A percentile compares a stretch with the other conserved stretches of the same genome.
These are phyloP conservation scores for Ibidorhyncha struthersii DNA, from an alignment of 2,113 vertebrate genomes.

Conservation along the genomic window DNA sequence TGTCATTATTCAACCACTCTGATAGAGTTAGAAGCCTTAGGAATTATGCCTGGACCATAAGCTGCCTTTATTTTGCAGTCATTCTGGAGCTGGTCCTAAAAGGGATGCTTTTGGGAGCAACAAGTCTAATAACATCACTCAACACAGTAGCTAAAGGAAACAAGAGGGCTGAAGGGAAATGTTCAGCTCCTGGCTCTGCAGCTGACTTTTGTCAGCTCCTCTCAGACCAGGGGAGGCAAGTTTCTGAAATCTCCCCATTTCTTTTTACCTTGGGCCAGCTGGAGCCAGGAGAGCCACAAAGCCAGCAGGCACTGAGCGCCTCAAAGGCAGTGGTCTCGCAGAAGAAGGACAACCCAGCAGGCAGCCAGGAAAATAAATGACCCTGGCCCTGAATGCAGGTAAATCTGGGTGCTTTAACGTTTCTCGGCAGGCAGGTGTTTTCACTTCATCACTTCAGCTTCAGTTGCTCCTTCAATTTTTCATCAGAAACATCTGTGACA, in stretches of 20 bases:
- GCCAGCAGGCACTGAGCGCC: not conserved
- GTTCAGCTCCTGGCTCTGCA: not conserved
- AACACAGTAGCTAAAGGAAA: conserved; percentile 52
- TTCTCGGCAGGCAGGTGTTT: not conserved
- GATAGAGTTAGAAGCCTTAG: conserved; percentile 21
- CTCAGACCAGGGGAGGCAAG: not conserved
- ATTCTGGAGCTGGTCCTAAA: conserved; percentile 45
- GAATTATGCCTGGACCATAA: not conserved
- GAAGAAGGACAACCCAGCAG: not conserved
- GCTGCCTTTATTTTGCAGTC: conserved; percentile 10
- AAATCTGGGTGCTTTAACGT: not conserved
- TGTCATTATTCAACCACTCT: not conserved
- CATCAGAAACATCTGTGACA: not conserved
- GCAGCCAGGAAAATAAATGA: not conserved
- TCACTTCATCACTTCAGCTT: conserved; percentile 9
- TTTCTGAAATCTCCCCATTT: not conserved
- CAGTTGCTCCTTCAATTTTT: not conserved
- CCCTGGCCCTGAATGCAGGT: not conserved
- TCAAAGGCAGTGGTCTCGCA: not conserved
- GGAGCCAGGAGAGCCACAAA: not conserved
- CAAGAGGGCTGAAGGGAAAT: not conserved
- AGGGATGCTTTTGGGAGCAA: conserved; percentile 42
- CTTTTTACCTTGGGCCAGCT: not conserved
- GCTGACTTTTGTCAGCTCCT: conserved; percentile 7
- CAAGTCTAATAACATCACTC: conserved; percentile 32